These are phyloP conservation scores for Plagodis pulveraria DNA, from an alignment of 2,888 invertebrate species.

Conservation along the genomic window DNA sequence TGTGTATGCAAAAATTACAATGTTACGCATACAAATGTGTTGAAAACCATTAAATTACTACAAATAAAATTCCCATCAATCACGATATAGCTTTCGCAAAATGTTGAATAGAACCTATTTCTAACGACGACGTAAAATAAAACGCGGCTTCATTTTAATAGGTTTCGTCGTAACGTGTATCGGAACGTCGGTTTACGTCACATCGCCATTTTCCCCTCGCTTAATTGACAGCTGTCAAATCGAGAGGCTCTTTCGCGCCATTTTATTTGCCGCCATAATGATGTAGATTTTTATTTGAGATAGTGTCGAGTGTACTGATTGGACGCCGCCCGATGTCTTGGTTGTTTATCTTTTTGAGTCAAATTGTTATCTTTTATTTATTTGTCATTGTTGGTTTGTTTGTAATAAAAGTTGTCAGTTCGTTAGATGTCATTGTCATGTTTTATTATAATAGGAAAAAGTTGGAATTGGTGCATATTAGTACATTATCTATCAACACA, in stretches of 20 bases:
- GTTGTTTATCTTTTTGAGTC: conserved; percentile 36
- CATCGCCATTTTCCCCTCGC: conserved; percentile 50
- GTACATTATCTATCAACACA: no score
- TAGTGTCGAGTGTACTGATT: conserved; percentile 54
- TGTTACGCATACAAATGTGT: no score
- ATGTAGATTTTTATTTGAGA: conserved; percentile 71
- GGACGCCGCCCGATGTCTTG: conserved; percentile 41
- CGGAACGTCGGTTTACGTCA: conserved; percentile 61
- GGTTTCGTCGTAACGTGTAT: conserved; percentile 43
- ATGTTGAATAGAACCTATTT: conserved; percentile 17
- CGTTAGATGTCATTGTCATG: no score
- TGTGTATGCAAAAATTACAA: no score
- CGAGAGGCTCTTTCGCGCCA: conserved; percentile 67
- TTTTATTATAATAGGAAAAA: no score
- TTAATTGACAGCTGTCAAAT: conserved; percentile 84
- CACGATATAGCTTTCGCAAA: conserved; percentile 7
- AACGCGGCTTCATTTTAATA: conserved; percentile 31
- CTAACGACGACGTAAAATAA: conserved; percentile 21
- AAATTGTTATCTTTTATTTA: conserved; percentile 29
- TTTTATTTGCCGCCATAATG: conserved; percentile 61
- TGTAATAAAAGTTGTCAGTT: no score
- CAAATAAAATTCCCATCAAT: background rate
- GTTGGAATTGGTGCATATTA: no score
- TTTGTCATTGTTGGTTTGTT: background rate
- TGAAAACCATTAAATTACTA: no score